Base-by-base conservation (phyloP, 1,140 invertebrate genomes). In the Zaprionus kolodkinae region DNA sequence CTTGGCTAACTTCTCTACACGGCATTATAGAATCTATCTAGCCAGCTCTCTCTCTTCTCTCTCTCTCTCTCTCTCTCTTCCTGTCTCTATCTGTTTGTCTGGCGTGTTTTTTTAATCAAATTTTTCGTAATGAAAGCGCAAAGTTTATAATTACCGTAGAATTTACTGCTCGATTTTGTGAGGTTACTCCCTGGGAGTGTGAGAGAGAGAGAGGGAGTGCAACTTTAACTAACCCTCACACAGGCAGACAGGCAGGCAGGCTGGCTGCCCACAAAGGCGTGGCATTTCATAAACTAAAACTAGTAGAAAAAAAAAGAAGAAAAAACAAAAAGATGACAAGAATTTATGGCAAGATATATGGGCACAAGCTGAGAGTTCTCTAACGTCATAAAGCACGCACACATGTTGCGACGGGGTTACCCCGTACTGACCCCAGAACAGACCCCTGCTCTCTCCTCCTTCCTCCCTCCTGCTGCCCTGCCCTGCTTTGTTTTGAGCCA, bases 341-440 rank as follows among this genome's bases (percentile, higher is more conserved):
- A 86, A 88, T 88, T 83, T 88, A 88, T 87, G 70, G 83, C 84
- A 87, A 87, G 83, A 87, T 79, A 87, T 88, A 86, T 86, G 84
- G 73, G 63, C 66, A 30, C 65, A 83, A 83, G 72, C 72, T 43
- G 70, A 82, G 72, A 21, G 21, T 21, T 21, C 68, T 59, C 75
- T 54, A 80, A 73, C 68, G 84, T 72, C 84, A 86, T 64, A 70
- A 76, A 86, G 72, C 75, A 79, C 74, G 72, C 66, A 72, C 81
- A 77, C 81, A 79, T 67, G 72, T 64, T 50, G 66, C 72, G 55
- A 40, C 21, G 60, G 38, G 66, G 35, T 68, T n/a, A 48, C 25
- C 67, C 43, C 59, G n/a, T 9, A 7, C 40, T 45, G 40, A 45
- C 25, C 13, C 40, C 48, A 43, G 21, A 21, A 2, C 25, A 43